These are phyloP conservation scores for Eurosta solidaginis DNA, from an alignment of 1,140 invertebrate genomes.

Conservation along the genomic window DNA sequence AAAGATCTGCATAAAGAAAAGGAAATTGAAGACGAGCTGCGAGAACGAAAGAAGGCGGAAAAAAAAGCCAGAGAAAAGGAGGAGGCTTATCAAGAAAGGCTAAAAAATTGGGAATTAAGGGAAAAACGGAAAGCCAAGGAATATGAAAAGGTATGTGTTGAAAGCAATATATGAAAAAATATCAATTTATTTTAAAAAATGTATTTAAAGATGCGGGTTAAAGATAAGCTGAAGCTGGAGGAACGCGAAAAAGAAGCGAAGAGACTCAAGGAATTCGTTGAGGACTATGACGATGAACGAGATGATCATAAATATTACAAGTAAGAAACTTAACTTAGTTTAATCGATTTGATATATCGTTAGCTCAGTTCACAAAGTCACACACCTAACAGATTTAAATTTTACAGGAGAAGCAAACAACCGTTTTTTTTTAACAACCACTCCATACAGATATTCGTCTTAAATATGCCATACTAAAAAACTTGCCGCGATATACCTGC, in stretches of 20 bases:
- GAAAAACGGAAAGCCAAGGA: conserved; percentile 93
- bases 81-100: conserved; percentile 86
- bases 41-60: conserved; percentile 88
- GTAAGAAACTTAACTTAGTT: conserved; percentile 63
- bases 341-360: too few relatives aligned
- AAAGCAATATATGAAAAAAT: not conserved
- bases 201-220: conserved; percentile 68
- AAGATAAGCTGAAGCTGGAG: conserved; percentile 81
- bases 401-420: too few relatives aligned
- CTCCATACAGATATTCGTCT: too few relatives aligned
- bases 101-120: conserved; percentile 87
- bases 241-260: conserved; percentile 89
- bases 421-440: too few relatives aligned
- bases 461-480: too few relatives aligned
- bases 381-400: too few relatives aligned
- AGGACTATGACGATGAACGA: conserved; percentile 97
- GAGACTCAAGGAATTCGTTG: conserved; percentile 93
- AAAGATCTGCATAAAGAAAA: conserved; percentile 74
- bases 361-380: too few relatives aligned
- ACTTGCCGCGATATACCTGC: too few relatives aligned
- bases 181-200: not conserved
- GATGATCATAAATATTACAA: conserved; percentile 98
- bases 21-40: conserved; percentile 88
- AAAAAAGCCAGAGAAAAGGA: conserved; percentile 92
- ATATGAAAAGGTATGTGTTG: conserved; percentile 71